phyloP scores from a whole-genome alignment of 1,140 invertebrate species.

The Paraescarpia echinospica region DNA sequence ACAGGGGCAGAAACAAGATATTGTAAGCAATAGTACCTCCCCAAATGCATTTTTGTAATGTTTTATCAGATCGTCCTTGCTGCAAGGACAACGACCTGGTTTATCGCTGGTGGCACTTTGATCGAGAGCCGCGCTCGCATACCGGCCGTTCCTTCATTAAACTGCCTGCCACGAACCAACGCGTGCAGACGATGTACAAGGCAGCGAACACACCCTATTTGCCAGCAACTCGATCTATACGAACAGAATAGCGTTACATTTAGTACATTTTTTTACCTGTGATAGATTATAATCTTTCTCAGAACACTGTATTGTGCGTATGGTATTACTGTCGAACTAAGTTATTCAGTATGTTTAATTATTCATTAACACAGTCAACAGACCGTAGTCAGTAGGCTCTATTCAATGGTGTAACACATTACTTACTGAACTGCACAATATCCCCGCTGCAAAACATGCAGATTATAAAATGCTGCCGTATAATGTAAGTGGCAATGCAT shows the following conservation, averaged over 20 bases:
- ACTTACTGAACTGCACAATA: not conserved
- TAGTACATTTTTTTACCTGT: not conserved
- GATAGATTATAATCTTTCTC: not conserved
- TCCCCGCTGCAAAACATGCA: not conserved
- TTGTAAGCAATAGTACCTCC: not conserved
- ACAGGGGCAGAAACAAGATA: not conserved
- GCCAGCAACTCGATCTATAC: not conserved
- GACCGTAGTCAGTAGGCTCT: not conserved
- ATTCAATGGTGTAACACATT: not conserved
- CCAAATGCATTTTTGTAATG: not conserved
- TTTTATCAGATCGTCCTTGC: not conserved
- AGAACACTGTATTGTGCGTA: not conserved
- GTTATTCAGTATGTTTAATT: not conserved
- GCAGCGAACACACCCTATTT: not conserved
- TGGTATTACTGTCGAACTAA: not conserved
- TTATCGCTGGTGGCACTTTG: not conserved
- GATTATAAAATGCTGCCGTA: not conserved
- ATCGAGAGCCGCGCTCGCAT: not conserved
- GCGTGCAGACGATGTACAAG: not conserved
- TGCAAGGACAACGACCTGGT: not conserved
- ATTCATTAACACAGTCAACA: not conserved
- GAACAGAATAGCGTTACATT: not conserved
- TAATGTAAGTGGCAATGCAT: not conserved
- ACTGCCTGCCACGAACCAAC: not conserved
- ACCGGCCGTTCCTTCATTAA: not conserved